Evolutionary conservation across 1,140 invertebrate genomes (phyloP), one percentile per base, ranked within the genome.

Genomic region (Diorhabda sublineata): DNA sequence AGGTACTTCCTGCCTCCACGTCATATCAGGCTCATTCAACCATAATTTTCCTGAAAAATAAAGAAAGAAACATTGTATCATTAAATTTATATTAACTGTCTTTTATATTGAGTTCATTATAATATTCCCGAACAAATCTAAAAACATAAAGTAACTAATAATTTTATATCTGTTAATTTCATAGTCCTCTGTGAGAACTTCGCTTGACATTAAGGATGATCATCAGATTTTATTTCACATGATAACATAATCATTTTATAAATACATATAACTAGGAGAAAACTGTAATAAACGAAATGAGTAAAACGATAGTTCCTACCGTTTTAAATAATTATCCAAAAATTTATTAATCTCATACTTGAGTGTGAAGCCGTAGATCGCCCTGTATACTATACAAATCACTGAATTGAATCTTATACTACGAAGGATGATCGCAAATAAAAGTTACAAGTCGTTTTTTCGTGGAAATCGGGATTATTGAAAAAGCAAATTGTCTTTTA

Each of bases 1-100:
- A 66, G 77, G 78, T 68, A 80, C 75, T 61, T 81, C 80, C 58
- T 70, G 69, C 73, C 81, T 71, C 82, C 82, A 83, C 45, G 77
- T 73, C 70, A 81, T 79, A 60, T 82, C 81, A 26, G 78, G 73
- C 59, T 81, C 80, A 64, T 79, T 82, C 66, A 82, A 58, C 82
- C 82, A 83, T 74, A 82, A 74, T 77, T 82, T 82, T 67, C 80
- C 82, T 83, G 77, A 41, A 78, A 80, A 77, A 72, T 68, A 73
- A 61, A 58, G 65, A 61, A 65, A 71, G 61, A 61, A 52, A 52
- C 6, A 8, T 52, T 8, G n/a, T 52, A 52, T 52, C 26, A 26
- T 26, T 26, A 26, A 26, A 26, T 26, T 26, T 26, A 26, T 26
- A 26, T 26, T 26, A 26, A 26, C 26, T 26, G 26, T 26, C 26